Conservation (phyloP, 1,140 invertebrate genomes). For the Drosophila kohkoa region DNA sequence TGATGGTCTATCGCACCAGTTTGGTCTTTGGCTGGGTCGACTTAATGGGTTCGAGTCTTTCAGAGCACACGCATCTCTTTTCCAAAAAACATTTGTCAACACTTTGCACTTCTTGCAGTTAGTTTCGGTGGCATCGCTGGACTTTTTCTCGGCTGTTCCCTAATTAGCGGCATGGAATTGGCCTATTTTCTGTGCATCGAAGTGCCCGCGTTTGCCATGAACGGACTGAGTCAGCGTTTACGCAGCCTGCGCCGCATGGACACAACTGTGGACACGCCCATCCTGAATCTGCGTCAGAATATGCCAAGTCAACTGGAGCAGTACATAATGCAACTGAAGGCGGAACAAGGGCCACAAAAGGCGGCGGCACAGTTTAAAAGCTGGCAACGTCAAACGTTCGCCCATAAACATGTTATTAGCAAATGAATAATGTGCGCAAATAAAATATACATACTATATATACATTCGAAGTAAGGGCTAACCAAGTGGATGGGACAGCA, state of each 20-base stretch:
- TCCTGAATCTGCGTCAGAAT: constrained; percentile 49
- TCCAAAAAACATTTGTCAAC: background rate
- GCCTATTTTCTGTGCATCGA: constrained; percentile 89
- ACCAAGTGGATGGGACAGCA: constrained; percentile 44
- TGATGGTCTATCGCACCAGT: constrained; percentile 80
- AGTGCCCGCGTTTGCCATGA: constrained; percentile 60
- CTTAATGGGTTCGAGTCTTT: constrained; percentile 69
- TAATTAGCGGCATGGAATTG: constrained; percentile 89
- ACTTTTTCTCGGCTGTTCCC: constrained; percentile 90
- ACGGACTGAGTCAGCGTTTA: constrained; percentile 51
- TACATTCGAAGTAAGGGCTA: constrained; percentile 20
- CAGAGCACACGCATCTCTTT: background rate
- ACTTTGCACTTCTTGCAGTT: constrained; percentile 84
- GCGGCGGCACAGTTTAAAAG: constrained; percentile 52
- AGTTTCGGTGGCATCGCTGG: constrained; percentile 91
- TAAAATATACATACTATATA: constrained; percentile 60
- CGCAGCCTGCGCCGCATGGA: constrained; percentile 23
- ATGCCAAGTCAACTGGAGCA: constrained; percentile 64
- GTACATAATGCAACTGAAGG: constrained; percentile 65
- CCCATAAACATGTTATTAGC: constrained; percentile 68
- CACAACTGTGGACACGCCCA: constrained; percentile 40
- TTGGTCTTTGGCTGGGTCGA: constrained; percentile 82
- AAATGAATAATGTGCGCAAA: constrained; percentile 67
- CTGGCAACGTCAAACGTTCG: constrained; percentile 63
- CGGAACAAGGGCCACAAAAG: constrained; percentile 40